Evolutionary conservation across 2,113 vertebrate genomes (phyloP), one percentile per base, ranked within the genome.

Genomic region (Morone chrysops): DNA sequence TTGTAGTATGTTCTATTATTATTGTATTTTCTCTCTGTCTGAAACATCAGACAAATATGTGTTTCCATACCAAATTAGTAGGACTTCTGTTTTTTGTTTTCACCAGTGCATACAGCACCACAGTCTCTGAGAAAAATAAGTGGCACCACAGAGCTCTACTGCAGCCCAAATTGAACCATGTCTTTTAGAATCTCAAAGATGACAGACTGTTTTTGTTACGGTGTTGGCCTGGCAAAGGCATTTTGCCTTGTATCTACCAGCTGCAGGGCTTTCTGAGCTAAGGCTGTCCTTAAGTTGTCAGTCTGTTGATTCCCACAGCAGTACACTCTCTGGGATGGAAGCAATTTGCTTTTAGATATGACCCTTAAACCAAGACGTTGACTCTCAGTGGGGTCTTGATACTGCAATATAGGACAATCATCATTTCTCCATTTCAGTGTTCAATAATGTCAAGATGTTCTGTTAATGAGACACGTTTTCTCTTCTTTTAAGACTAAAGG

Each of bases 311-410:
- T 83, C 59, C 84, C 81, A 75, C 73, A 84, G 75, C 38, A 54
- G 56, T 38, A 14, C 20, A 47, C 57, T 66, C 40, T 75, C 10
- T 25, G 48, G 72, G 41, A 85, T 85, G 78, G 70, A 84, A 83
- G 73, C 73, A 81, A 80, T 89, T 86, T 81, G 67, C 74, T 86
- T 82, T 78, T 36, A 65, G 65, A 40, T 45, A 61, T 38, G 62
- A 48, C 61, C 59, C 31, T 48, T 36, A 60, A 79, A 82, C 38
- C 11, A 10, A 75, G 40, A 45, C 13, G 14, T 11, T 73, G 53
- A 66, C 38, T 59, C 18, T 22, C 72, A 7, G 8, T 38, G 17
- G 16, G 53, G 68, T 69, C 65, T 78, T 59, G 40, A 63, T 57
- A 16, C n/a, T 18, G 31, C 3, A 40, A 25, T 22, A 12, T 0